Base-by-base conservation (phyloP, 2,113 vertebrate genomes). In the Aphelocoma coerulescens region DNA sequence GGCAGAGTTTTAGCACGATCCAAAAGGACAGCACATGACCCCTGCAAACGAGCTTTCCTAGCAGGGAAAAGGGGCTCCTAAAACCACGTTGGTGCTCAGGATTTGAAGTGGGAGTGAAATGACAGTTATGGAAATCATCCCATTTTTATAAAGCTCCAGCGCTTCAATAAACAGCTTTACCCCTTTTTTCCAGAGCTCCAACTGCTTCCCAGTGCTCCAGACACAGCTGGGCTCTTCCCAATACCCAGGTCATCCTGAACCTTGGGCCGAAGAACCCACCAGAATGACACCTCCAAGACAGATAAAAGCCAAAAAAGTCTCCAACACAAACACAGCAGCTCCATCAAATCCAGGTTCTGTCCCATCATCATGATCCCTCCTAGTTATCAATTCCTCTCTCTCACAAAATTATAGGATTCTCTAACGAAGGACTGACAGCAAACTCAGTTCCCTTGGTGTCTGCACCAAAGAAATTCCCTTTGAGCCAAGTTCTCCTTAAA, bases 51-150 rank as follows among this genome's bases (percentile, higher is more conserved):
- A 67, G 59, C 23, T 46, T n/a, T 62, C 41, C 63, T 55, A 55
- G 72, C 41, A 20, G 67, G 48, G 21, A 58, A 82, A 69, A 66
- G 24, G 43, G 9, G 2, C 7, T 33, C 49, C 35, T 23, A 49
- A 66, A 68, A 28, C 35, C 6, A 14, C 0, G 0, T 43, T 21
- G n/a, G 7, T 20, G 67, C 65, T 68, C 54, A 18, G 30, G 55
- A 51, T 24, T 0, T 14, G 5, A 35, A 66, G 39, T 5, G 1
- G 48, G 58, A 49, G 43, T 14, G 13, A 48, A 32, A 49, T 0
- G 1, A 32, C 26, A 76, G 43, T 44, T 13, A 58, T 2, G 1
- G 52, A 59, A 74, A 58, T 37, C 19, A 23, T 21, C 16, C 27
- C 4, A 4, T 14, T 39, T 52, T 52, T 52, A n/a, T 10, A 46